A percentile compares a stretch with the other conserved stretches of the same genome.
These are phyloP conservation scores for Epinephelus lanceolatus DNA, from an alignment of 2,113 vertebrate species.

Conservation along the genomic window DNA sequence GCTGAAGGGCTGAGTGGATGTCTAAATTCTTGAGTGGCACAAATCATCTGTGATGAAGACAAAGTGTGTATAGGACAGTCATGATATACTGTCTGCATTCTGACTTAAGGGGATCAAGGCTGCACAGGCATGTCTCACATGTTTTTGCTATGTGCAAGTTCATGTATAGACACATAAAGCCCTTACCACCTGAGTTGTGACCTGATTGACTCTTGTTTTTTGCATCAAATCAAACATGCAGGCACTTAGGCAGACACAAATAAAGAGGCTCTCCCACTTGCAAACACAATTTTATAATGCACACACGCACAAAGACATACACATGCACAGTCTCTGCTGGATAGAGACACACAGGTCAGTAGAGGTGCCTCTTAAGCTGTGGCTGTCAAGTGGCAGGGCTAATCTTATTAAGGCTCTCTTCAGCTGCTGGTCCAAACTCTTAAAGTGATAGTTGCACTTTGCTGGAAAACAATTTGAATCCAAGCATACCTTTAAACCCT, in stretches of 20 bases:
- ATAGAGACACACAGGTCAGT: conserved; percentile 67
- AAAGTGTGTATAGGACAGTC: conserved; percentile 12
- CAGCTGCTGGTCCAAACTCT: conserved; percentile 51
- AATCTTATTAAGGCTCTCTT: conserved; percentile 80
- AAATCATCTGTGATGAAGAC: conserved; percentile 50
- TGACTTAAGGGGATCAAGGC: neutral
- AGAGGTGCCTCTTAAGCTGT: conserved; percentile 69
- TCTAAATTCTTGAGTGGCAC: conserved; percentile 61
- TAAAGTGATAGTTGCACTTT: conserved; percentile 66
- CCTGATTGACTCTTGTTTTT: neutral
- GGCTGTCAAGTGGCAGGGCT: conserved; percentile 77
- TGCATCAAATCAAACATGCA: conserved; percentile 1
- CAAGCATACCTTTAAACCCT: neutral
- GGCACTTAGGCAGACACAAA: neutral
- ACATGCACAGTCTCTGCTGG: conserved; percentile 55
- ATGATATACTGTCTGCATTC: conserved; percentile 1
- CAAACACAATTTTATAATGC: conserved; percentile 14
- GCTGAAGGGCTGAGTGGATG: conserved; percentile 27
- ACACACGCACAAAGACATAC: conserved; percentile 35
- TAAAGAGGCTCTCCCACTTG: neutral
- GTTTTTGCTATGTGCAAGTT: neutral
- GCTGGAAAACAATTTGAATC: conserved; percentile 27
- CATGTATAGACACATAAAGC: neutral
- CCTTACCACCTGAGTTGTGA: neutral
- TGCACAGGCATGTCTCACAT: conserved; percentile 25